Base-by-base conservation (phyloP, 1,140 invertebrate species). In the Bombus waltoni region DNA sequence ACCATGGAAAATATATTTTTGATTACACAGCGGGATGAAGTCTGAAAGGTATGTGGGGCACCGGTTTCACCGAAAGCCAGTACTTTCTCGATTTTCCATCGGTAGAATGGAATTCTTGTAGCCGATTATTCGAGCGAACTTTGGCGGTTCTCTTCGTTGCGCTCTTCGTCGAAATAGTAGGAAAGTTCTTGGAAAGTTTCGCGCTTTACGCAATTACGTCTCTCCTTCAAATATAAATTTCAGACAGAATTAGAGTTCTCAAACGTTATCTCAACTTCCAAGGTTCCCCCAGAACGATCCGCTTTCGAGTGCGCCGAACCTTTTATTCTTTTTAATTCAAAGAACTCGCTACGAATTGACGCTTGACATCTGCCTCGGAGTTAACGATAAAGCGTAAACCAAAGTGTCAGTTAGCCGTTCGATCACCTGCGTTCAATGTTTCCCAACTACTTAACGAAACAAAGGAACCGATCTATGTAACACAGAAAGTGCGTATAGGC, bases 161-260 rank as follows among this genome's bases (percentile, higher is more conserved):
- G 3, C 32, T 40, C 62, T 42, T 74, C 35, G 53, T 42, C 22
- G 13, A 44, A 65, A 18, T 18, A 25, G 8, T 13, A 28, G 11
- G 32, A 35, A 74, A 62, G n/a, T 75, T 82, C n/a, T 6, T 10
- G 38, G n/a, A 35, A 75, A 83, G 15, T 76, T 83, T 15, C 40
- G 4, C 22, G n/a, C 9, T 53, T 25, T 35, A 35, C 44, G 62
- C 62, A 35, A 76, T 76, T 53, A 68, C 62, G 10, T 42, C 25
- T 35, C 74, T 42, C 73, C 22, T 83, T 83, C 44, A 18, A 57
- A 83, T 77, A 65, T 18, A 83, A 83, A 83, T 77, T 83, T 53
- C 38, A 4, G 9, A 22, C 13, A 9, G 13, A 70, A 83, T 70
- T 57, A 35, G 44, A 25, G 22, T 32, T n/a, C 25, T 35, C 65